A percentile compares a stretch with the other conserved stretches of the same genome.
Evolutionary conservation across 2,113 vertebrate genomes (phyloP).

Genomic region (Mionectes macconnelli): DNA sequence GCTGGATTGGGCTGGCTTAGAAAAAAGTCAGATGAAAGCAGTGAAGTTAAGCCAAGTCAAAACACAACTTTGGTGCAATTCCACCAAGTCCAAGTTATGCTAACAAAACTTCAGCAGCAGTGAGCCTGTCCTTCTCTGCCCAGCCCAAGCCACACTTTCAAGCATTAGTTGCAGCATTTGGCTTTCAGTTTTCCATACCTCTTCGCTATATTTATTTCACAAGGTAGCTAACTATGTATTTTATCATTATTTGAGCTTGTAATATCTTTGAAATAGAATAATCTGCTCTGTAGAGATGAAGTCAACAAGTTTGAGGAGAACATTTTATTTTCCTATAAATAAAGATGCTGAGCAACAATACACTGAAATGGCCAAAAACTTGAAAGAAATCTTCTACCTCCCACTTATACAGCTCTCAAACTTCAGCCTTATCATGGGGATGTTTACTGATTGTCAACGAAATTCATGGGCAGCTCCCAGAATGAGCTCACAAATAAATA

Average conservation of each 20-base stretch:
- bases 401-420: conserved; percentile 2
- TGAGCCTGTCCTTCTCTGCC: background rate
- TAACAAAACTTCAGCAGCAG: conserved; percentile 37
- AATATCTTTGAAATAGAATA: conserved; percentile 19
- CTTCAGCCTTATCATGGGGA: conserved; percentile 16
- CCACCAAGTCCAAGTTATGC: conserved; percentile 10
- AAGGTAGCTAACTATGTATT: conserved; percentile 45
- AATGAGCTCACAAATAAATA: conserved; percentile 68
- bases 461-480: conserved; percentile 38
- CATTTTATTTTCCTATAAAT: background rate
- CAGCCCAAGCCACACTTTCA: conserved; percentile 56
- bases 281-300: conserved; percentile 4
- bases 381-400: conserved; percentile 42
- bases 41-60: conserved; percentile 62
- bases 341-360: conserved; percentile 54
- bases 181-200: conserved; percentile 35
- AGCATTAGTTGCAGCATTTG: conserved; percentile 23
- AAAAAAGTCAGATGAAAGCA: conserved; percentile 72
- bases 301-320: conserved; percentile 5
- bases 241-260: conserved; percentile 31
- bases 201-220: conserved; percentile 51
- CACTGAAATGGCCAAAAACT: conserved; percentile 43
- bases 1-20: conserved; percentile 73
- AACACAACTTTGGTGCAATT: conserved; percentile 54
- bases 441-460: conserved; percentile 60